These are phyloP conservation scores for Syrmaticus mikado DNA, from an alignment of 2,113 vertebrate species.

Conservation along the genomic window DNA sequence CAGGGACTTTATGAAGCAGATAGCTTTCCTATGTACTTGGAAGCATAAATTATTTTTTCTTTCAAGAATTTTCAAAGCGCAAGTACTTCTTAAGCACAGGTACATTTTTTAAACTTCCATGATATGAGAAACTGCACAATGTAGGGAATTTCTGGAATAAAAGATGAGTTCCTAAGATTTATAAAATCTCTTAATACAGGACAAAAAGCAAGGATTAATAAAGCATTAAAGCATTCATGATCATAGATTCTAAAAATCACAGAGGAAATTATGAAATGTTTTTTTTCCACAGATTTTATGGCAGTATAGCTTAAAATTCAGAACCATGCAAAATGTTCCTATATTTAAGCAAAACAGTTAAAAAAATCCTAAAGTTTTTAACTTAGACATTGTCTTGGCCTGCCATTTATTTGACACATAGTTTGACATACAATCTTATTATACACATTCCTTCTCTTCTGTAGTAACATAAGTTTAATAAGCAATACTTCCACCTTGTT, in stretches of 20 bases:
- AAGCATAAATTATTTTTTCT: neutral
- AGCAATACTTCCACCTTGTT: neutral
- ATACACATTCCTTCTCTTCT: neutral
- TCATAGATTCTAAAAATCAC: neutral
- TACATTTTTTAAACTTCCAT: neutral
- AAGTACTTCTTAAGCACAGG: neutral
- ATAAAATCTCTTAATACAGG: neutral
- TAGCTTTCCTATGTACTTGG: conserved; percentile 12
- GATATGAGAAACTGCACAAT: neutral
- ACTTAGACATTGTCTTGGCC: neutral
- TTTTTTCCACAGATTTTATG: neutral
- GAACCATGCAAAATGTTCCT: neutral
- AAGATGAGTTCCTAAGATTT: neutral
- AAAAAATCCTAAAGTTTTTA: neutral
- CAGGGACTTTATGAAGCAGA: conserved; percentile 16
- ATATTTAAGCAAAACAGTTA: neutral
- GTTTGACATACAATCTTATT: neutral
- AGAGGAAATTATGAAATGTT: neutral
- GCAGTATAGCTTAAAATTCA: neutral
- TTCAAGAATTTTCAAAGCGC: neutral
- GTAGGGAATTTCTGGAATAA: neutral
- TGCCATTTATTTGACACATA: neutral
- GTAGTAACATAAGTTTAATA: neutral
- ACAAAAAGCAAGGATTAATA: neutral
- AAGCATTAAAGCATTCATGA: neutral